phyloP scores from a whole-genome alignment of 2,888 invertebrate genomes.

The Phymatocera aterrima region DNA sequence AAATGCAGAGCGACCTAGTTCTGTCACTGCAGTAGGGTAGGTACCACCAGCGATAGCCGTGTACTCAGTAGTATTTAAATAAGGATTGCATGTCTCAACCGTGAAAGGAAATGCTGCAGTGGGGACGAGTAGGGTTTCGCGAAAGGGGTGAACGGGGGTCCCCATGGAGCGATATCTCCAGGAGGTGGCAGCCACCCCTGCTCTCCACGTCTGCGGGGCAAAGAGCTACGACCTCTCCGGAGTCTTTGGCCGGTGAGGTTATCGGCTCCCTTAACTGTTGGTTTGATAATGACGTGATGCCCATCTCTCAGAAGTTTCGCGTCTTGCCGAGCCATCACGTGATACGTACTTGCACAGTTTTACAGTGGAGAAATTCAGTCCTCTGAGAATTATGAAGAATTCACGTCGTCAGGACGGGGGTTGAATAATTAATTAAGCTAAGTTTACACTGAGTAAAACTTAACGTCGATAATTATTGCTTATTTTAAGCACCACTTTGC shows the following conservation, averaged over 20 bases:
- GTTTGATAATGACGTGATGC: slow-evolving; percentile 25
- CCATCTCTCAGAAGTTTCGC: neutral
- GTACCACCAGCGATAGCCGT: neutral
- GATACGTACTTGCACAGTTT: neutral
- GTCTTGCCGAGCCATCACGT: neutral
- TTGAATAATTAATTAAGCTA: neutral
- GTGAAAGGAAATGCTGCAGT: slow-evolving; percentile 38
- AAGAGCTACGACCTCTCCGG: slow-evolving; percentile 45
- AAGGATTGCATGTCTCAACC: slow-evolving; percentile 42
- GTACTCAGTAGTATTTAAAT: slow-evolving; percentile 37
- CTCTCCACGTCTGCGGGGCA: slow-evolving; percentile 37
- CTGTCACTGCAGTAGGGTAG: slow-evolving; percentile 12
- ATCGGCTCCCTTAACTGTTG: slow-evolving; percentile 37
- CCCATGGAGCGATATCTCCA: slow-evolving; percentile 51
- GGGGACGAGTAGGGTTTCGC: slow-evolving; percentile 29
- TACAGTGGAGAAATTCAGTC: neutral
- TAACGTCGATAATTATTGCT: neutral
- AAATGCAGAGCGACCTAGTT: slow-evolving; percentile 36
- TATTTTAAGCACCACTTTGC: neutral
- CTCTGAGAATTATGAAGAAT: neutral
- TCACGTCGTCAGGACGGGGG: neutral
- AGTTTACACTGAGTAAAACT: neutral
- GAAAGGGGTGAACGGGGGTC: slow-evolving; percentile 37
- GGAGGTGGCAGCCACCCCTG: slow-evolving; percentile 49
- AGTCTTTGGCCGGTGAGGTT: slow-evolving; percentile 41